Evolutionary conservation across 1,140 invertebrate species (phyloP).

Genomic region (Catajapyx aquilonaris): DNA sequence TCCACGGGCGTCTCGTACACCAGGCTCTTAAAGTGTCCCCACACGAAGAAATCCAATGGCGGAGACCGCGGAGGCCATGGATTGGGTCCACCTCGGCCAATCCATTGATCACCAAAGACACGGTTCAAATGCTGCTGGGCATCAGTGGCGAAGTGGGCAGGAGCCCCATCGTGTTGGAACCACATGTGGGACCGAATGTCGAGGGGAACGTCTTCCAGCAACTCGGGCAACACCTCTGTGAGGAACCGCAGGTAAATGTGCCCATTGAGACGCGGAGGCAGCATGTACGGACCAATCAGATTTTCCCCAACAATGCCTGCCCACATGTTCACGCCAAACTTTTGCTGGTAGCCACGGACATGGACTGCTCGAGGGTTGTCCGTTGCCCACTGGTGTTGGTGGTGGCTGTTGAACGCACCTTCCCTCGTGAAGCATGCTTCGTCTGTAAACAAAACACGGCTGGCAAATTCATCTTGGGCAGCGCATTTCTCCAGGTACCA

Average conservation of each 20-base stretch:
- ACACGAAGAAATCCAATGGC: conserved; percentile 4
- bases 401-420: conserved; percentile 8
- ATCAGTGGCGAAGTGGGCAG: too few relatives aligned
- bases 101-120: too few relatives aligned
- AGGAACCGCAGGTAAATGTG: too few relatives aligned
- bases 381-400: conserved; percentile 9
- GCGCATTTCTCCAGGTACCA: neutral
- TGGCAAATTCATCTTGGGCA: neutral
- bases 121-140: too few relatives aligned
- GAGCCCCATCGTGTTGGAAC: too few relatives aligned
- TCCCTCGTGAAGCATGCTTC: conserved; percentile 7
- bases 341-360: conserved; percentile 2
- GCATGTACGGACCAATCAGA: conserved; percentile 7
- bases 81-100: neutral
- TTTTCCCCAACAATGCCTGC: conserved; percentile 8
- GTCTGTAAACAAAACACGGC: conserved; percentile 6
- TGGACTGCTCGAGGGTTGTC: conserved; percentile 9
- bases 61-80: conserved; percentile 2
- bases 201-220: too few relatives aligned
- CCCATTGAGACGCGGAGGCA: conserved; percentile 15
- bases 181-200: too few relatives aligned
- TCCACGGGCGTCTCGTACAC: conserved; percentile 1
- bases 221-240: too few relatives aligned
- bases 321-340: conserved; percentile 12
- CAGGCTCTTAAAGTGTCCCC: conserved; percentile 4